A percentile compares a stretch with the other conserved stretches of the same genome.
phyloP scores from a whole-genome alignment of 2,113 vertebrate genomes.

The Channa maculata region DNA sequence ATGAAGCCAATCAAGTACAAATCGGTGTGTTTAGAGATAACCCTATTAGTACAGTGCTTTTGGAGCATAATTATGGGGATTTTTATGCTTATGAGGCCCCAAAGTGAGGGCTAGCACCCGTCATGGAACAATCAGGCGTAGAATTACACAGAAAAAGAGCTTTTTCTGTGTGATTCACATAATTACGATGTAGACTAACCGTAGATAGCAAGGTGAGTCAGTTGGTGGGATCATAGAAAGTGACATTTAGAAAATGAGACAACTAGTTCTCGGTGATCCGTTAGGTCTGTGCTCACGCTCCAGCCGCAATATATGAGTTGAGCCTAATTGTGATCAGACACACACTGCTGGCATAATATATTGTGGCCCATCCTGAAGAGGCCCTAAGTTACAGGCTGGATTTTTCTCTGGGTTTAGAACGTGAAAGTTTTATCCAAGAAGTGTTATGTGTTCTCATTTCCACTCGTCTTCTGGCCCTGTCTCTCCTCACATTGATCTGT shows the following conservation, averaged over 20 bases:
- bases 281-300: constrained; percentile 1
- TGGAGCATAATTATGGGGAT: constrained; percentile 42
- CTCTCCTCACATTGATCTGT: constrained; percentile 55
- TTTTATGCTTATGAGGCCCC: constrained; percentile 40
- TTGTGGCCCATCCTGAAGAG: constrained; percentile 15
- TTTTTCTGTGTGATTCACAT: constrained; percentile 41
- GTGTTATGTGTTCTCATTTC: background rate
- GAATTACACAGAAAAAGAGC: background rate
- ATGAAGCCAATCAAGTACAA: constrained; percentile 58
- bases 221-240: background rate
- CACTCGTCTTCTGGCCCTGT: background rate
- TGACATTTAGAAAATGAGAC: constrained; percentile 50
- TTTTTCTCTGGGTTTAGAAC: constrained; percentile 13
- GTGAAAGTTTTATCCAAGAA: background rate
- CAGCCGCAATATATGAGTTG: background rate
- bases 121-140: constrained; percentile 46
- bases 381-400: constrained; percentile 13
- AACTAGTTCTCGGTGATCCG: constrained; percentile 3
- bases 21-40: constrained; percentile 35
- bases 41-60: constrained; percentile 37
- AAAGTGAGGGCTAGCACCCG: constrained; percentile 43
- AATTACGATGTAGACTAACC: constrained; percentile 39
- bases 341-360: background rate
- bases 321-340: constrained; percentile 25
- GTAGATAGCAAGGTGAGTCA: constrained; percentile 20